These are phyloP conservation scores for Orchesella cincta DNA, from an alignment of 1,140 invertebrate species.

Conservation along the genomic window DNA sequence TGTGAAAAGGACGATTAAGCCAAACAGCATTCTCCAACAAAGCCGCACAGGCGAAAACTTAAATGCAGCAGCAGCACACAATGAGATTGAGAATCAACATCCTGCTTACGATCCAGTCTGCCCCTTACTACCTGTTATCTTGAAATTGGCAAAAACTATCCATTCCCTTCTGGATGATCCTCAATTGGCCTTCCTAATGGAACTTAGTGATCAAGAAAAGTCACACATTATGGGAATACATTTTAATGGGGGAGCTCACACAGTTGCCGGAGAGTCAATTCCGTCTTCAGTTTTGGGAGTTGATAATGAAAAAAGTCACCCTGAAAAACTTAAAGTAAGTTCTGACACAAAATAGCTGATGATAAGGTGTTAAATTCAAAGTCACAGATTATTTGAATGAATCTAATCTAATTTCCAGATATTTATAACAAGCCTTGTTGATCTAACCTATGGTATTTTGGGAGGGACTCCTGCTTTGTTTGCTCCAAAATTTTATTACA, in stretches of 20 bases:
- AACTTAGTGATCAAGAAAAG: slow-evolving; percentile 33
- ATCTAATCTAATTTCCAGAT: slow-evolving; percentile 15
- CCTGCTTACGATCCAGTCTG: slow-evolving; percentile 35
- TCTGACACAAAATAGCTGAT: no score
- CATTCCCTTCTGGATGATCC: slow-evolving; percentile 38
- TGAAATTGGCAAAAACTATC: slow-evolving; percentile 39
- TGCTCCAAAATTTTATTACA: slow-evolving; percentile 34
- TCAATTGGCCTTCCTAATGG: slow-evolving; percentile 8
- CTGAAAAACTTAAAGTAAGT: slow-evolving; percentile 38
- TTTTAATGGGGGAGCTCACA: neutral
- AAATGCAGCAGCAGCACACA: slow-evolving; percentile 5
- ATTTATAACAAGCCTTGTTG: slow-evolving; percentile 32
- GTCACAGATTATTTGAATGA: no score
- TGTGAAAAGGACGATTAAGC: slow-evolving; percentile 23
- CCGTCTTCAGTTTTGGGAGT: neutral
- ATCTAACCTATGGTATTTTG: slow-evolving; percentile 35
- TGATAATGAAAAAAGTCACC: slow-evolving; percentile 10
- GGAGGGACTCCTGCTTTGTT: slow-evolving; percentile 34
- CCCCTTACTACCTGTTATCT: slow-evolving; percentile 38
- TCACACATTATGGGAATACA: slow-evolving; percentile 37
- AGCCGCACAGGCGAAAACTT: slow-evolving; percentile 12
- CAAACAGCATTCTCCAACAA: neutral
- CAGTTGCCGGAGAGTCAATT: neutral
- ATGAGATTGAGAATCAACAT: neutral
- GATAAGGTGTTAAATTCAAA: no score